These are phyloP conservation scores for Diabrotica undecimpunctata DNA, from an alignment of 1,140 invertebrate genomes.

Conservation along the genomic window DNA sequence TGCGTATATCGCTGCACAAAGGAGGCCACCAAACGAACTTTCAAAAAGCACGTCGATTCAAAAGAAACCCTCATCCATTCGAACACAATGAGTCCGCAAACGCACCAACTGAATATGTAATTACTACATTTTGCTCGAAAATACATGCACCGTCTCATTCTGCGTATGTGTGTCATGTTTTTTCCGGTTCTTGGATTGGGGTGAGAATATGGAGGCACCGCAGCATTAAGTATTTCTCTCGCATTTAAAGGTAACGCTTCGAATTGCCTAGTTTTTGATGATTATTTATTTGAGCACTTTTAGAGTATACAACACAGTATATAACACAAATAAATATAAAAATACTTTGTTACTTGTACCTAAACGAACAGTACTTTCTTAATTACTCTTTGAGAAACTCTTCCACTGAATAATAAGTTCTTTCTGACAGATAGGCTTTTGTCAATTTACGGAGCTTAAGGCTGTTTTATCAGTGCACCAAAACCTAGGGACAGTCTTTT, in stretches of 20 bases:
- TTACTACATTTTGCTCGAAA: slow-evolving; percentile 2
- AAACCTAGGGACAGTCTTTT: too few relatives aligned
- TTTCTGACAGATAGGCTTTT: too few relatives aligned
- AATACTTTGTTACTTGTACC: too few relatives aligned
- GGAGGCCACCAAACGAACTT: not conserved
- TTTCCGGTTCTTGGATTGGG: slow-evolving; percentile 1
- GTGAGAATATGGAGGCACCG: not conserved
- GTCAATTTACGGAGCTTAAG: too few relatives aligned
- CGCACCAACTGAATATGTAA: not conserved
- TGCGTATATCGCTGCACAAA: not conserved
- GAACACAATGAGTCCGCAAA: slow-evolving; percentile 1
- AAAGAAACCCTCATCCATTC: not conserved
- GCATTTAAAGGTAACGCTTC: not conserved
- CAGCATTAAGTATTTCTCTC: not conserved
- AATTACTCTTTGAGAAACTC: too few relatives aligned
- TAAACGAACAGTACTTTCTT: too few relatives aligned
- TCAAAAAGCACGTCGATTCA: not conserved
- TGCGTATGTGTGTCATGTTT: not conserved
- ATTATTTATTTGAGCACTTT: too few relatives aligned
- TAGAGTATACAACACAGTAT: too few relatives aligned
- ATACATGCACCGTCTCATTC: slow-evolving; percentile 1
- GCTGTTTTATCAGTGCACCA: too few relatives aligned
- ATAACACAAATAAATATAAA: too few relatives aligned
- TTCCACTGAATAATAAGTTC: too few relatives aligned
- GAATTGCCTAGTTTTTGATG: too few relatives aligned